Evolutionary conservation across 1,140 invertebrate species (phyloP), one percentile per base, ranked within the genome.

Genomic region (Heterodera carotae): DNA sequence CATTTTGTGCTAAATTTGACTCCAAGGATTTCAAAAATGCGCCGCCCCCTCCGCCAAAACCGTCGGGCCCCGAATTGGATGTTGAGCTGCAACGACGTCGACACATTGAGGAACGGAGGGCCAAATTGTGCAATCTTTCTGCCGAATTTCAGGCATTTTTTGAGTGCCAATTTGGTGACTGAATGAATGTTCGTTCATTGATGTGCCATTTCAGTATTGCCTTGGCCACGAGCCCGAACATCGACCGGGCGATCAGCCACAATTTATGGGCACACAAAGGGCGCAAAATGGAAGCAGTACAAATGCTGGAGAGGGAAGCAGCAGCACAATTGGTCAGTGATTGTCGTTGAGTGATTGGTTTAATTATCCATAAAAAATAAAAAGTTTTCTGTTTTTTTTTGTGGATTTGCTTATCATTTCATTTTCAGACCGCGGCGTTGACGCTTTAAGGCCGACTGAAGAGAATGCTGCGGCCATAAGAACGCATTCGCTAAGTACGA

Each of bases 201-300:
- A n/a, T 25, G 33, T 66, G 22, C 27, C 33, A 77, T 59, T 84
- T 83, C 76, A 83, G 70, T 83, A 82, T 68, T 85, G 83, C 64
- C 18, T 83, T 3, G 82, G 82, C 1, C 82, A 83, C 59, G 81
- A 82, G 64, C 77, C 81, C 2, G 81, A 82, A 34, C 71, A 75
- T 31, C 10, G 18, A 27, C 71, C 71, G 2, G 68, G 48, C 27
- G 31, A 79, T 34, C 53, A 62, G 34, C 43, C 68, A 0, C 36
- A 29, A 53, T 27, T 79, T 39, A 12, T 70, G 18, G 77, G 31
- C 34, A 22, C 56, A 60, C 59, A 22, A n/a, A n/a, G n/a, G 31
- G 48, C 60, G 56, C 22, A 33, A 75, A 71, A 71, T 25, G 48
- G 43, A 76, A 29, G 18, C 15, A 33, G 2, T 15, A 75, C 33